These are phyloP conservation scores for Poecilia gillii DNA, from an alignment of 2,797 vertebrate genomes.

Conservation along the genomic window DNA sequence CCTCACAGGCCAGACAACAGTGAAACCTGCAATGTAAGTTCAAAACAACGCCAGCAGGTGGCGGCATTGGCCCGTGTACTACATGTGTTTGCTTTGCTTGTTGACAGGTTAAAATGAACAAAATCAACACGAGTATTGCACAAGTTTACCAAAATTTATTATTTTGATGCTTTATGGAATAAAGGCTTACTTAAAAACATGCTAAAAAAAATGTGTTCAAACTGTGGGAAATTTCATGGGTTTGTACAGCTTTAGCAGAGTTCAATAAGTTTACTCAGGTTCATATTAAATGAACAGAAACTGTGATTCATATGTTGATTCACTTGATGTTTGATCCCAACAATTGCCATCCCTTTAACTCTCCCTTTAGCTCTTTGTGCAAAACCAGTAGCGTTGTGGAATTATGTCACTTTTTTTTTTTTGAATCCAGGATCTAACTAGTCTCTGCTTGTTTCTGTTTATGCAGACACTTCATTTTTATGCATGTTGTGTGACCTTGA, in stretches of 20 bases:
- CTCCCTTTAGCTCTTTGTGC: background rate
- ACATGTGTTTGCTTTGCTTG: background rate
- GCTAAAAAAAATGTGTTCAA: background rate
- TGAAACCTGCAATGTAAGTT: slow-evolving; percentile 92
- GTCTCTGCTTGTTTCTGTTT: background rate
- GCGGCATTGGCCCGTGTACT: background rate
- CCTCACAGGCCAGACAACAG: slow-evolving; percentile 89
- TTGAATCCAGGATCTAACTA: background rate
- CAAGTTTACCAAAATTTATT: background rate
- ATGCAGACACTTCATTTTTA: background rate
- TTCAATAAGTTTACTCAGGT: background rate
- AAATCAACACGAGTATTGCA: background rate
- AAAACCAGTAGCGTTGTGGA: background rate
- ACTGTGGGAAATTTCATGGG: background rate
- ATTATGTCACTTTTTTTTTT: background rate
- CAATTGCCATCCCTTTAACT: background rate
- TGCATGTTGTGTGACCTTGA: background rate
- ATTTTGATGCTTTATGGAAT: background rate
- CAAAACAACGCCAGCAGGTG: slow-evolving; percentile 6
- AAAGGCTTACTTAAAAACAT: background rate
- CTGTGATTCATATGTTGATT: background rate
- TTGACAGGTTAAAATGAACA: background rate
- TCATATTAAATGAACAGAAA: background rate
- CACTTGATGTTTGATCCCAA: background rate
- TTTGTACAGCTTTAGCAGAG: background rate